These are phyloP conservation scores for Mythimna albipuncta DNA, from an alignment of 2,888 invertebrate species.

Conservation along the genomic window DNA sequence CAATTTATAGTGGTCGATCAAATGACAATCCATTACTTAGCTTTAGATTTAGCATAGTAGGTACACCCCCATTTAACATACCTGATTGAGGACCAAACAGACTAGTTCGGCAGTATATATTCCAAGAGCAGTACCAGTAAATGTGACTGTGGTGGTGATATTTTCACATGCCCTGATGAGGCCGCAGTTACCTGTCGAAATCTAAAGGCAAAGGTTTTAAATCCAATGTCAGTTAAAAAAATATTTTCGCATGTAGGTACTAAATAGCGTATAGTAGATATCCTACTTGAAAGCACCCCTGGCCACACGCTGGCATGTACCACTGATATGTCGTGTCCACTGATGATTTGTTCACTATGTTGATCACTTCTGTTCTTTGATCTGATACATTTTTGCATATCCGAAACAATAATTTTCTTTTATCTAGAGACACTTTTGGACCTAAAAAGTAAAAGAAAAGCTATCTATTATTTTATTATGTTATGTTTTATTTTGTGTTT, in stretches of 20 bases:
- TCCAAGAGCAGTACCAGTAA: conserved; percentile 82
- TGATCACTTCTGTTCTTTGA: conserved; percentile 76
- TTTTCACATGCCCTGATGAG: conserved; percentile 84
- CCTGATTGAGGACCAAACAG: conserved; percentile 86
- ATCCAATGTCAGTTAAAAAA: background rate
- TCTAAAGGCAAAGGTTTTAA: conserved; percentile 68
- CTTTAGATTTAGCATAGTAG: too few species aligned
- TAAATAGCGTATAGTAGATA: background rate
- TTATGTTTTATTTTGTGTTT: background rate
- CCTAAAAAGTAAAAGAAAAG: conserved; percentile 69
- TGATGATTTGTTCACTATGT: conserved; percentile 80
- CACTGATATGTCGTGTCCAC: conserved; percentile 87
- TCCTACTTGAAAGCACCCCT: conserved; percentile 85
- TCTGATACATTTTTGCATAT: conserved; percentile 82
- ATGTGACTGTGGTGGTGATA: conserved; percentile 79
- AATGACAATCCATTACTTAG: too few species aligned
- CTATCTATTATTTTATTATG: background rate
- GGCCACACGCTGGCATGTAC: conserved; percentile 81
- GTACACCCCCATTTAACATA: background rate
- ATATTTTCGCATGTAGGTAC: background rate
- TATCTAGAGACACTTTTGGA: conserved; percentile 78
- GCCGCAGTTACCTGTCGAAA: conserved; percentile 86
- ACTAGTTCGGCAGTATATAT: conserved; percentile 84
- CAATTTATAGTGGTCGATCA: too few species aligned
- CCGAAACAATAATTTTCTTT: conserved; percentile 77